Base-by-base conservation (phyloP, 2,797 vertebrate species). In the Leptatherina wallacei region DNA sequence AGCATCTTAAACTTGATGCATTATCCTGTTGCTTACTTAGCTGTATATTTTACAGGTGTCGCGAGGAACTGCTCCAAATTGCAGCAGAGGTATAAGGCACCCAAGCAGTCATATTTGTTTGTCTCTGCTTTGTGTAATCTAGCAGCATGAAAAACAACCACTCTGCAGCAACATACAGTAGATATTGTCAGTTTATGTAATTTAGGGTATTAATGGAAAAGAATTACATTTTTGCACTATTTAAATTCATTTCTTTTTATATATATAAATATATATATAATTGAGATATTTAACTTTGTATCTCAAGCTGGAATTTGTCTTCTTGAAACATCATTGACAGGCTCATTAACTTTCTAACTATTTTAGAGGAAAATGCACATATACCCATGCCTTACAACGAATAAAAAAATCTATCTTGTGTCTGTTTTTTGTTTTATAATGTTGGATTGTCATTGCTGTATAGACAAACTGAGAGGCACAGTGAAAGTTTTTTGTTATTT, bases 1-100 rank as follows among this genome's bases (percentile, higher is more conserved):
- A 3, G 29, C 16, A 56, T 56, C 6, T 56, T 56, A 16, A 32
- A 10, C 1, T 52, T 3, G 27, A 52, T 20, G 6, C n/a, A n/a
- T 69, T 1, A 64, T 40, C 13, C n/a, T 27, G 24, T 42, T 32
- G 10, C 22, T 56, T 49, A 9, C 11, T 54, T n/a, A 8, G 22
- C 7, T 22, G 11, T 61, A 3, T 44, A 27, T 81, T 88, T 83
- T 74, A 57, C 84, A 90, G 88, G 55, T 89, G 73, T 69, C 64
- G 36, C 35, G 69, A 71, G 65, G 70, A 81, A 3, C 10, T 81
- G 22, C 33, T 71, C 1, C 44, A 62, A 35, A 52, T 71, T 35
- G 52, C 60, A 38, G 70, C 56, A 68, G 16, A 75, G 3, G 62
- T 71, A 51, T 87, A 69, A 82, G 3, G 36, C n/a, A 20, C 20